A percentile compares a stretch with the other conserved stretches of the same genome.
Evolutionary conservation across 2,113 vertebrate genomes (phyloP).

Genomic region (Aspiorhynchus laticeps): DNA sequence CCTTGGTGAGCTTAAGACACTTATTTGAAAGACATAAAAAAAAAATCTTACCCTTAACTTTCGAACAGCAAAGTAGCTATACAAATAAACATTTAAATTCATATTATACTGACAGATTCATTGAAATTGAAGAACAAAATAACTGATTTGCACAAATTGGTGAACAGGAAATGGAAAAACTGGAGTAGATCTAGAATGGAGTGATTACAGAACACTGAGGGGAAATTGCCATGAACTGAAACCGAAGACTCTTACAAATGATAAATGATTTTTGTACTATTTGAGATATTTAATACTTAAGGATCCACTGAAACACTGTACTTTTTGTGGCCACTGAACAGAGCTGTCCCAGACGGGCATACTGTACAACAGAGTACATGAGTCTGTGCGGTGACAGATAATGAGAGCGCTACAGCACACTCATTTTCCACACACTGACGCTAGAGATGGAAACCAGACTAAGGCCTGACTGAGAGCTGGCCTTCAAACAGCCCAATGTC

Average conservation of each 20-base stretch:
- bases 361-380: conserved; percentile 49
- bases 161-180: not conserved
- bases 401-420: conserved; percentile 65
- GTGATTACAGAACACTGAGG: not conserved
- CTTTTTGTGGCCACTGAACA: not conserved
- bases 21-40: not conserved
- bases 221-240: conserved; percentile 7
- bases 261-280: conserved; percentile 11
- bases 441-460: conserved; percentile 51
- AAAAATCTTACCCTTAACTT: not conserved
- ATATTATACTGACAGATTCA: not conserved
- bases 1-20: not conserved
- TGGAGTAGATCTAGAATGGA: not conserved
- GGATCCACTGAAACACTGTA: not conserved
- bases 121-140: not conserved
- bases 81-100: not conserved
- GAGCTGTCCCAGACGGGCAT: not conserved
- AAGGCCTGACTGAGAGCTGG: conserved; percentile 51
- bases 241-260: not conserved
- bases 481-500: conserved; percentile 62
- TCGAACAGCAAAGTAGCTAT: not conserved
- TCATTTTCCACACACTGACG: conserved; percentile 47
- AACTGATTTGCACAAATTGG: not conserved
- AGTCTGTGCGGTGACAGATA: conserved; percentile 66
- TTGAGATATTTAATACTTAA: conserved; percentile 4